Conservation (phyloP, 2,888 invertebrate species). For the Morpho achilles region DNA sequence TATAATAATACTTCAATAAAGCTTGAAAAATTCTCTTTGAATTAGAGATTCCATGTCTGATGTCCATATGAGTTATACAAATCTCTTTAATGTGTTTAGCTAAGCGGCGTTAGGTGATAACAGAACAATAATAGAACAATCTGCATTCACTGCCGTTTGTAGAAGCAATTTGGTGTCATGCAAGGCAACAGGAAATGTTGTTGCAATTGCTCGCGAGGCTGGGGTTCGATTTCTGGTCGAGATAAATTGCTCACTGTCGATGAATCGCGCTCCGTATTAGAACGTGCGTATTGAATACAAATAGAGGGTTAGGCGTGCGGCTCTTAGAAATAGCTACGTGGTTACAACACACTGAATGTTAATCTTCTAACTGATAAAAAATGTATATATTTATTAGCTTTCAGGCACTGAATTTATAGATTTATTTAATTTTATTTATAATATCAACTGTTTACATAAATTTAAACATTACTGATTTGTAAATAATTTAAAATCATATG, state of each 20-base stretch:
- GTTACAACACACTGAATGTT: constrained; percentile 7
- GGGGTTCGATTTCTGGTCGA: constrained; percentile 56
- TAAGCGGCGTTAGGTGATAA: constrained; percentile 18
- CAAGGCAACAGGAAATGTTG: constrained; percentile 62
- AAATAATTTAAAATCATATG: no score
- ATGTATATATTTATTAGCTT: background rate
- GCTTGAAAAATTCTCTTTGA: no score
- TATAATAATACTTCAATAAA: no score
- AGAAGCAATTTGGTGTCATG: constrained; percentile 69
- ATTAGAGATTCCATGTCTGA: background rate
- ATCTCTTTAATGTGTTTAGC: constrained; percentile 19
- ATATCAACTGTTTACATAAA: no score
- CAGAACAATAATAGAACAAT: constrained; percentile 65
- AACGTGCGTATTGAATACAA: constrained; percentile 69
- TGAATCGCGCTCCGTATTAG: constrained; percentile 66
- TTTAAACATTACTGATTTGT: no score
- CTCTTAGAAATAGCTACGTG: constrained; percentile 8
- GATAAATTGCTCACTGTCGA: constrained; percentile 65
- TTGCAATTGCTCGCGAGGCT: constrained; percentile 54
- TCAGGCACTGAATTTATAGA: no score
- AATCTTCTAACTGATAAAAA: background rate
- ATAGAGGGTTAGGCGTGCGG: constrained; percentile 47
- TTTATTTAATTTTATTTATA: no score
- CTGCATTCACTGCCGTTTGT: constrained; percentile 63
- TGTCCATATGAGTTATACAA: constrained; percentile 3